phyloP scores from a whole-genome alignment of 2,888 invertebrate species.

The Camponotus fellah region DNA sequence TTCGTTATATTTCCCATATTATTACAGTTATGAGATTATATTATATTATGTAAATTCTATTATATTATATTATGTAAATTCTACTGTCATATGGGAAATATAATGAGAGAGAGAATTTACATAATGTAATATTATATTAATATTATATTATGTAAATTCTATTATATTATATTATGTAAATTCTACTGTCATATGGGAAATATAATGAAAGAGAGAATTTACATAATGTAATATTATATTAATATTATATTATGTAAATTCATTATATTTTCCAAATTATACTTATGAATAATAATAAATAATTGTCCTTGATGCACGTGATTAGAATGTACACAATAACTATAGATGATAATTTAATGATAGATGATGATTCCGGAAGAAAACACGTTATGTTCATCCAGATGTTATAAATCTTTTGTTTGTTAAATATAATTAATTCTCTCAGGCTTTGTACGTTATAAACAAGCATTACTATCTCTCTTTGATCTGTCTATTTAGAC shows the following conservation, averaged over 20 bases:
- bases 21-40: no score
- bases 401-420: background rate
- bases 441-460: constrained; percentile 4
- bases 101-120: no score
- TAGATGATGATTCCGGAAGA: background rate
- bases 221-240: no score
- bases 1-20: background rate
- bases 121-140: no score
- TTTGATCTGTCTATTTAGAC: constrained; percentile 34
- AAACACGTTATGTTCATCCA: background rate
- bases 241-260: background rate
- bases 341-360: background rate
- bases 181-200: no score
- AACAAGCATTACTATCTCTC: background rate
- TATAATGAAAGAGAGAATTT: no score
- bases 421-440: constrained; percentile 13
- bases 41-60: no score
- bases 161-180: no score
- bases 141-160: background rate
- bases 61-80: no score
- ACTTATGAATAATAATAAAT: constrained; percentile 14
- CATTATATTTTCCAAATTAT: background rate
- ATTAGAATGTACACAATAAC: background rate
- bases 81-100: no score
- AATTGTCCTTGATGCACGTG: background rate